Evolutionary conservation across 1,140 invertebrate genomes (phyloP), one percentile per base, ranked within the genome.

Genomic region (Trichoplusia ni): DNA sequence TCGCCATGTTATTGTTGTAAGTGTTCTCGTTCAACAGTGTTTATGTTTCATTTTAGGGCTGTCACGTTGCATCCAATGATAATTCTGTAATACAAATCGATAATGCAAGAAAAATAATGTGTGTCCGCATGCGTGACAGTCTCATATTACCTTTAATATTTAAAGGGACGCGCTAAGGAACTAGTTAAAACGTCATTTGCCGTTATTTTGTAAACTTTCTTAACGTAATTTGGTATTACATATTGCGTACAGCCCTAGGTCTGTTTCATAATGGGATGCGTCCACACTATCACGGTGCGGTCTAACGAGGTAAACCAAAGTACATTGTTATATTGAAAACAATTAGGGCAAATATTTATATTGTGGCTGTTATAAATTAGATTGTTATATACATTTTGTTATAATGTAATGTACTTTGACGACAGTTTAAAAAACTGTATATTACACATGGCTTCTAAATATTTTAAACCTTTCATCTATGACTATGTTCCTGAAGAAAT

Each of bases 1-100:
- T 49, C 16, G 16, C 21, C 33, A 8, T 38, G 51, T 38, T 54
- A 54, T 54, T 54, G 51, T 54, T 54, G n/a, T 38, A 54, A 54
- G 51, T 54, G 35, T 54, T 54, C 35, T 23, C 51, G 33, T 38
- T 38, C 51, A 19, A 1, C n/a, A 19, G 29, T 51, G 47, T 51
- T 51, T 51, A 51, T 23, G 29, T 51, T 51, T 33, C 29, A 9
- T 16, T 18, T 33, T 51, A 51, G 47, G 47, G 16, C 35, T 33
- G 11, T 16, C 29, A 11, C 4, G 11, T 1, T 25, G 16, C 29
- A 33, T 33, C 11, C 3, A n/a, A 11, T 33, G 9, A 33, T 11
- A 33, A 2, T 33, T 33, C 4, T n/a, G n/a, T n/a, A n/a, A 33
- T n/a, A 33, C 9, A 11, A 33, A 33, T 33, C 11, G 8, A 33